phyloP scores from a whole-genome alignment of 2,888 invertebrate genomes.

The Ypsolopha sequella region DNA sequence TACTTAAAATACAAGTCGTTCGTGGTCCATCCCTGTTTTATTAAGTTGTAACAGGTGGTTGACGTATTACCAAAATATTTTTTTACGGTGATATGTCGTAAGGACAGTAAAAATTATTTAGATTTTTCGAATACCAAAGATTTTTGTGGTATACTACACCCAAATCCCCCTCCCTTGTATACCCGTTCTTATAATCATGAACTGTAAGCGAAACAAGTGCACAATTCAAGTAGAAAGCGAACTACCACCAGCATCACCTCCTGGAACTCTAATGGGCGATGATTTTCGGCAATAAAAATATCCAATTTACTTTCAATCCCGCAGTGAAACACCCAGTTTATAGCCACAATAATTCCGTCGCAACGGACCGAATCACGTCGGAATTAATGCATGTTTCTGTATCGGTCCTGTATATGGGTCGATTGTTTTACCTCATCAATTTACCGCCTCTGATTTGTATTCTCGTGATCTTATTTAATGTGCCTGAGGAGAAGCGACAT shows the following conservation, averaged over 20 bases:
- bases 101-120: no score
- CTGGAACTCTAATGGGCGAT: slow-evolving; percentile 13
- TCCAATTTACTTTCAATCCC: slow-evolving; percentile 18
- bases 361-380: background rate
- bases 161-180: no score
- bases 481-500: background rate
- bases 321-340: slow-evolving; percentile 9
- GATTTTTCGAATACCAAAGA: no score
- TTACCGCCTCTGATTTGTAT: slow-evolving; percentile 1
- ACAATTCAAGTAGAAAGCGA: slow-evolving; percentile 24
- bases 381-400: background rate
- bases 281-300: slow-evolving; percentile 20
- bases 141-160: no score
- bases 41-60: no score
- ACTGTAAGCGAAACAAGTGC: slow-evolving; percentile 14
- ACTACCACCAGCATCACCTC: slow-evolving; percentile 14
- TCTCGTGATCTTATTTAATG: background rate
- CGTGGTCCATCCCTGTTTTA: no score
- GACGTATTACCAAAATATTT: no score
- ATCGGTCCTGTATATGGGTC: background rate
- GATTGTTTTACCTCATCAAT: slow-evolving; percentile 1
- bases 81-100: no score
- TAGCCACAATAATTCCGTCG: background rate
- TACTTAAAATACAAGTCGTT: no score
- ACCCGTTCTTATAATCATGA: slow-evolving; percentile 11